These are phyloP conservation scores for Cabera pusaria DNA, from an alignment of 2,888 invertebrate genomes.

Conservation along the genomic window DNA sequence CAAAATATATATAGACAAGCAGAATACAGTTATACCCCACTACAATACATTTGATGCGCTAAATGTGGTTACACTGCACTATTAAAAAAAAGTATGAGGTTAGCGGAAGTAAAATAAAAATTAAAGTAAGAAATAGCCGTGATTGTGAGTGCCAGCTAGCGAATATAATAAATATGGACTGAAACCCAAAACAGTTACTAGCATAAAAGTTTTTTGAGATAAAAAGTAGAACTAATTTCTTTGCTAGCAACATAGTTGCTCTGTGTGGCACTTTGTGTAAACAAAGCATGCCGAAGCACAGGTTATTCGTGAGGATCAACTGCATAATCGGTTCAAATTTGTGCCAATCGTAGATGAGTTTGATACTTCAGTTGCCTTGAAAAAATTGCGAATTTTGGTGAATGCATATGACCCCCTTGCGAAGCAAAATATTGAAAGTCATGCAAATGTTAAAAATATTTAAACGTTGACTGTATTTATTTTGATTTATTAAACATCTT, in stretches of 20 bases:
- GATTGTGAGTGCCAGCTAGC: slow-evolving; percentile 10
- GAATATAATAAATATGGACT: slow-evolving; percentile 40
- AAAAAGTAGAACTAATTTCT: slow-evolving; percentile 3
- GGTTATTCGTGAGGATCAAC: slow-evolving; percentile 39
- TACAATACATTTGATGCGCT: too few relatives aligned
- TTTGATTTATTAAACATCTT: slow-evolving; percentile 16
- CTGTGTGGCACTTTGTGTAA: slow-evolving; percentile 62
- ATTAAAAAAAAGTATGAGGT: too few relatives aligned
- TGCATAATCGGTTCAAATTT: slow-evolving; percentile 32
- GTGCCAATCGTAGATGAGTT: slow-evolving; percentile 16
- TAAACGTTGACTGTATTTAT: not conserved
- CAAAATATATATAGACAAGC: too few relatives aligned
- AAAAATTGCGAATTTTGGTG: not conserved
- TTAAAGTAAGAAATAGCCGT: too few relatives aligned
- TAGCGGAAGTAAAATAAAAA: too few relatives aligned
- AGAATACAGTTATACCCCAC: too few relatives aligned
- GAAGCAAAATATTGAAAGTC: not conserved
- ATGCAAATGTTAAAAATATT: too few relatives aligned
- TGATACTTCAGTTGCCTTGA: too few relatives aligned
- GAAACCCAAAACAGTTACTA: slow-evolving; percentile 49
- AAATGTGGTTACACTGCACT: too few relatives aligned
- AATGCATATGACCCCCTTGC: too few relatives aligned
- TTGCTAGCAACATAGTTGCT: slow-evolving; percentile 56
- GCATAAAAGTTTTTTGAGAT: slow-evolving; percentile 11
- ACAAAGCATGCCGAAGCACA: slow-evolving; percentile 48